A percentile compares a stretch with the other conserved stretches of the same genome.
Conservation (phyloP, 2,113 vertebrate species). For the Acrocephalus kingi region DNA sequence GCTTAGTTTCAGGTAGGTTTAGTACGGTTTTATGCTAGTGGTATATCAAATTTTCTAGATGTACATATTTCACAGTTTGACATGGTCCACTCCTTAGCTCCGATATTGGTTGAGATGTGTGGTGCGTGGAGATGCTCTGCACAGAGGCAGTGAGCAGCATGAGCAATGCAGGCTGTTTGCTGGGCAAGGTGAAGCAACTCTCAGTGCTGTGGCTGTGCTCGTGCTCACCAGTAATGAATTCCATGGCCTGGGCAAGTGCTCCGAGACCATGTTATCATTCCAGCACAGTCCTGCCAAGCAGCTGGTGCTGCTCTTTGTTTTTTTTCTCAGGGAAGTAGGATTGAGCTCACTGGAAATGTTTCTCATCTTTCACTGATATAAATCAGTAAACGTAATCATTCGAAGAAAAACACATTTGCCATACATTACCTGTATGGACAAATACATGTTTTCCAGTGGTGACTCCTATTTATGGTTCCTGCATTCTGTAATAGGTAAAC, state of each 20-base stretch:
- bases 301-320: constrained; percentile 23
- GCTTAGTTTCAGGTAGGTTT: background rate
- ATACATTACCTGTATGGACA: background rate
- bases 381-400: background rate
- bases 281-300: constrained; percentile 40
- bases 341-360: constrained; percentile 12
- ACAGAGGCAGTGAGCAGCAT: background rate
- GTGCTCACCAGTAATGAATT: background rate
- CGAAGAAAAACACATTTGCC: background rate
- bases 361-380: background rate
- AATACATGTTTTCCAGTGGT: background rate
- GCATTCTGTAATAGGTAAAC: background rate
- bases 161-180: background rate
- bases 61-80: background rate
- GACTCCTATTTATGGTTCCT: background rate
- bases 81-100: background rate
- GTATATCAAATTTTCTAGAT: background rate
- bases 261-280: background rate
- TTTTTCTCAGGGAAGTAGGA: background rate
- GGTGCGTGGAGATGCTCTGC: background rate
- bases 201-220: background rate
- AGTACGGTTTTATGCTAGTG: background rate
- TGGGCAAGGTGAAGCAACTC: background rate
- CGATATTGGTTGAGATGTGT: background rate
- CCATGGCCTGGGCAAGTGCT: background rate